Percentiles rank a stretch among this genome's conserved stretches.
These are phyloP conservation scores for Cotesia vestalis DNA, from an alignment of 1,140 invertebrate species.

Conservation along the genomic window DNA sequence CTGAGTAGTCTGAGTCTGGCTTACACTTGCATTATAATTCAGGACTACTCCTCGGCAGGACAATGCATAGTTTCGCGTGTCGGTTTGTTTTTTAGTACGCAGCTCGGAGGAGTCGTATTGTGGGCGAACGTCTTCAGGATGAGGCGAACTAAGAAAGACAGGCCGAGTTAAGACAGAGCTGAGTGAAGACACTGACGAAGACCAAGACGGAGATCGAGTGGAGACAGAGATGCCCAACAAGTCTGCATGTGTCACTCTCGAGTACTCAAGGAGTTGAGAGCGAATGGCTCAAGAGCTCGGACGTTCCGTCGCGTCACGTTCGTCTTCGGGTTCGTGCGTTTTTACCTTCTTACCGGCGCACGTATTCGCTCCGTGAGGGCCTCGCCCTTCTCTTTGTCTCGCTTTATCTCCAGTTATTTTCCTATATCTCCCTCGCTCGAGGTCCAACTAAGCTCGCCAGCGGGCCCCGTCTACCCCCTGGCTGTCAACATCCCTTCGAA, in stretches of 20 bases:
- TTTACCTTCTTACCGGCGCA: constrained; percentile 42
- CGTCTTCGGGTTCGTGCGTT: constrained; percentile 41
- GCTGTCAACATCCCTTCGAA: constrained; percentile 41
- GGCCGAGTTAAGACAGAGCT: constrained; percentile 14
- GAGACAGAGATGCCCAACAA: constrained; percentile 9
- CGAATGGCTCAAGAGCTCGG: constrained; percentile 28
- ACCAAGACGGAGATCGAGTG: constrained; percentile 2
- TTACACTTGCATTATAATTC: constrained; percentile 38
- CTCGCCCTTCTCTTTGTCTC: constrained; percentile 33
- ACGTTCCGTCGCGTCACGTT: constrained; percentile 42
- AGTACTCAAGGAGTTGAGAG: neutral
- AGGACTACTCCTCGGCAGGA: constrained; percentile 43
- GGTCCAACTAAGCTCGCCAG: constrained; percentile 5
- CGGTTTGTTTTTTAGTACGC: constrained; percentile 40
- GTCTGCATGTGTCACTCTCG: constrained; percentile 26
- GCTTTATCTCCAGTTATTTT: constrained; percentile 26
- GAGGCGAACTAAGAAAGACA: constrained; percentile 32
- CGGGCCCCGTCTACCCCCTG: constrained; percentile 17
- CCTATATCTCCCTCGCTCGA: constrained; percentile 29
- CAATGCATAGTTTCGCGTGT: constrained; percentile 45
- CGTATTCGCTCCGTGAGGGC: constrained; percentile 43
- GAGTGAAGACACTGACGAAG: constrained; percentile 6
- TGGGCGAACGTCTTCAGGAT: constrained; percentile 33
- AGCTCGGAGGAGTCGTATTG: constrained; percentile 36
- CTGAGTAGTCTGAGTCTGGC: neutral